Percentiles rank a stretch among this genome's conserved stretches.
Evolutionary conservation across 2,797 vertebrate species (phyloP).

Genomic region (Craterocephalus amniculus): DNA sequence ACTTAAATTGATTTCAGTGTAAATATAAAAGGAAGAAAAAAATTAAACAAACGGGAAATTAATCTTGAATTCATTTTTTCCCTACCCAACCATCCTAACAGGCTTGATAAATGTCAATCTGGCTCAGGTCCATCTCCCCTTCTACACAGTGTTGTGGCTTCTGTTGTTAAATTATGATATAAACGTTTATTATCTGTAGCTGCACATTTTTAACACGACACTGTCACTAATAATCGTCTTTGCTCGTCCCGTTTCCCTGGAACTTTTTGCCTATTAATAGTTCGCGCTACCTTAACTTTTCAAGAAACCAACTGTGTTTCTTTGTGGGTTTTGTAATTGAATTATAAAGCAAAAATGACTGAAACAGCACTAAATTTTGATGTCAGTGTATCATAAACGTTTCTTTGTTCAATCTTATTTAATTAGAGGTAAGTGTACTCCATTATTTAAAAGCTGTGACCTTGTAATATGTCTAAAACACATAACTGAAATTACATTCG

Average conservation of each 20-base stretch:
- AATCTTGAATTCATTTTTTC: slow-evolving; percentile 51
- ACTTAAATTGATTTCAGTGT: not conserved
- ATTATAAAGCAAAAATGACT: slow-evolving; percentile 24
- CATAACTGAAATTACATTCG: not conserved
- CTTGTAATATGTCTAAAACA: slow-evolving; percentile 39
- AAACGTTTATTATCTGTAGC: not conserved
- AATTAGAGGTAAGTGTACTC: not conserved
- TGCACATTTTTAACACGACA: not conserved
- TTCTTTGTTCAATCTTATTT: not conserved
- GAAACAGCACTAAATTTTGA: slow-evolving; percentile 2
- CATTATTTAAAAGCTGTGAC: slow-evolving; percentile 1
- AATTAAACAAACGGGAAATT: slow-evolving; percentile 24
- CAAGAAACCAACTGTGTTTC: slow-evolving; percentile 60
- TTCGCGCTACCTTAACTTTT: not conserved
- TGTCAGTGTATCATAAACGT: not conserved
- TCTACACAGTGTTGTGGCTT: not conserved
- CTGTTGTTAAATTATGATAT: not conserved
- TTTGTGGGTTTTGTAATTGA: slow-evolving; percentile 36
- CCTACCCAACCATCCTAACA: not conserved
- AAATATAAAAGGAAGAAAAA: slow-evolving; percentile 5
- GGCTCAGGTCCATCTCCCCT: slow-evolving; percentile 43
- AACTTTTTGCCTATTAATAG: not conserved
- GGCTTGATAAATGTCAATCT: slow-evolving; percentile 53
- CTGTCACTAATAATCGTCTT: not conserved
- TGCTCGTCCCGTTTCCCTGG: not conserved